A percentile compares a stretch with the other conserved stretches of the same genome.
phyloP scores from a whole-genome alignment of 2,888 invertebrate species.

The Pseudococcus viburni region DNA sequence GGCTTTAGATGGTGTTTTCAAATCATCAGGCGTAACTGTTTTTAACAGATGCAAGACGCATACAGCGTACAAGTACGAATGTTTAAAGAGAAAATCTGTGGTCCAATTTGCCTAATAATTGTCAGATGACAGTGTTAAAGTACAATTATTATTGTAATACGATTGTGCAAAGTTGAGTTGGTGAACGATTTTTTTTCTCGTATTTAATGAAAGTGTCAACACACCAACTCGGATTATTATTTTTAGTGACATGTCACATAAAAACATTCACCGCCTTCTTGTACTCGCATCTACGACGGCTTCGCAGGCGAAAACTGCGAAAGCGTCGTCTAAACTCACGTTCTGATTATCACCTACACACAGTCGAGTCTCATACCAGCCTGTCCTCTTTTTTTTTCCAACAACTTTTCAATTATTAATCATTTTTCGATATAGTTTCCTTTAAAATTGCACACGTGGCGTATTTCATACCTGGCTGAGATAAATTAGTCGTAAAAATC shows the following conservation, averaged over 20 bases:
- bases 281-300: neutral
- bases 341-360: conserved; percentile 63
- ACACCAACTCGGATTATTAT: conserved; percentile 64
- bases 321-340: conserved; percentile 62
- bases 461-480: neutral
- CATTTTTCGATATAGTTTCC: conserved; percentile 44
- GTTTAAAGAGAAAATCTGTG: conserved; percentile 62
- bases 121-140: conserved; percentile 42
- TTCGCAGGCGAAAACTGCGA: conserved; percentile 49
- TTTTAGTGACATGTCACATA: conserved; percentile 64
- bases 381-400: conserved; percentile 55
- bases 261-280: conserved; percentile 24
- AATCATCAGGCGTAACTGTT: conserved; percentile 51
- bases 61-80: conserved; percentile 45
- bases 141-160: conserved; percentile 60
- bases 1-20: conserved; percentile 33
- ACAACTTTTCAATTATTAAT: conserved; percentile 48
- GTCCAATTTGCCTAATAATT: conserved; percentile 66
- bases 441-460: neutral
- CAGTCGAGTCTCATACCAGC: neutral
- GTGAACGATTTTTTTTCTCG: conserved; percentile 33
- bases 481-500: neutral
- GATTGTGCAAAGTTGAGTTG: conserved; percentile 62
- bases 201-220: conserved; percentile 64
- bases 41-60: conserved; percentile 53